phyloP scores from a whole-genome alignment of 2,113 vertebrate species.

The Todiramphus chloris region DNA sequence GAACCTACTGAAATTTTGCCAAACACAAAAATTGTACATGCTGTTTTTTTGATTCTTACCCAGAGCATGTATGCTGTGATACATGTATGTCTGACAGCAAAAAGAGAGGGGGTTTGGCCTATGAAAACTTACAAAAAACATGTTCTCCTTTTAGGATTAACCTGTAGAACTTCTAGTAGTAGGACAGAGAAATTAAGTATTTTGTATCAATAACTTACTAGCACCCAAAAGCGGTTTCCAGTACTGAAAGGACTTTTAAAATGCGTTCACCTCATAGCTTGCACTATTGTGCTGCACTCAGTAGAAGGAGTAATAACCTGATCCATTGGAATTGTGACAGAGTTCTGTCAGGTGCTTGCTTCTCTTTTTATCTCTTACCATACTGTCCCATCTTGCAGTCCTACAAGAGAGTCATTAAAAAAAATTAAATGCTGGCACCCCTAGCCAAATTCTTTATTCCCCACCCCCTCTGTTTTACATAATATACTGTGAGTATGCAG shows the following conservation, averaged over 20 bases:
- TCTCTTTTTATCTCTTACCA: background rate
- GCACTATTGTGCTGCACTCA: background rate
- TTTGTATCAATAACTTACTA: background rate
- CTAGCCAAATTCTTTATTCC: background rate
- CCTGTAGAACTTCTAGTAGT: background rate
- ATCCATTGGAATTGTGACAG: background rate
- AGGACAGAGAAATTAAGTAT: background rate
- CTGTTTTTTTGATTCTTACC: background rate
- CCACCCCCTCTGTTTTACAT: background rate
- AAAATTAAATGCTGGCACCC: background rate
- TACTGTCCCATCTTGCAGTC: background rate
- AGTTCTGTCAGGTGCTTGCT: background rate
- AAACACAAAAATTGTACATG: background rate
- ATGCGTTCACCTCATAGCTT: background rate
- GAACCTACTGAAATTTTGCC: background rate
- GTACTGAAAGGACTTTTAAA: background rate
- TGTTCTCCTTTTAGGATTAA: background rate
- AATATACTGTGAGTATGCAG: background rate
- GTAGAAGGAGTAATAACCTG: background rate
- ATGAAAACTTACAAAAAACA: background rate
- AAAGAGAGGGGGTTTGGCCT: background rate
- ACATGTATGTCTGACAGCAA: background rate
- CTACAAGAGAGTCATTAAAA: background rate
- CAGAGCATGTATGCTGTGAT: background rate
- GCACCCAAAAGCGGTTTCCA: background rate